Conservation (phyloP, 2,797 vertebrate genomes). For the Harpagifer antarcticus region DNA sequence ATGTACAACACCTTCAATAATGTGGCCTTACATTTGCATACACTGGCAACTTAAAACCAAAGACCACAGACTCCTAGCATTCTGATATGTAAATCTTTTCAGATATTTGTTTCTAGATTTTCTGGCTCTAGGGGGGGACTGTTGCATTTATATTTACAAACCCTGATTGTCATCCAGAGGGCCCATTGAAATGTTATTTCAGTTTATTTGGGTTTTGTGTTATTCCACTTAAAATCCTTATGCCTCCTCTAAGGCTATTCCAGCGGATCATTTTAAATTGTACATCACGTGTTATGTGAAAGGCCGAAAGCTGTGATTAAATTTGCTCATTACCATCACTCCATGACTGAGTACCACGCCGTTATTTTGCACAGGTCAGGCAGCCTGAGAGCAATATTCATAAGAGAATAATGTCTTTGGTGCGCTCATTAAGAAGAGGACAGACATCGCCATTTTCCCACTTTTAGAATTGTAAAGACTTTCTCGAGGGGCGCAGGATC, state of each 20-base stretch:
- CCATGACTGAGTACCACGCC: conserved; percentile 49
- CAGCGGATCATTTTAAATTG: conserved; percentile 50
- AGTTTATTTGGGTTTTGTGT: conserved; percentile 23
- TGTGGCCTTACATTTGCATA: conserved; percentile 8
- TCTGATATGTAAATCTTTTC: conserved; percentile 22
- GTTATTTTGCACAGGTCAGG: conserved; percentile 70
- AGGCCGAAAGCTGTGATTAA: conserved; percentile 72
- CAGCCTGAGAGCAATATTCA: conserved; percentile 71
- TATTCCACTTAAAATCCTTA: conserved; percentile 31
- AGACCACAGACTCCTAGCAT: background rate
- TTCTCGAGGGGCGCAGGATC: conserved; percentile 67
- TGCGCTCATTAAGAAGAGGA: conserved; percentile 69
- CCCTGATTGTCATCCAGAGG: conserved; percentile 23
- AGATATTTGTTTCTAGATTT: conserved; percentile 21
- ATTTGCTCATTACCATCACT: conserved; percentile 69
- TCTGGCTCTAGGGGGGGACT: conserved; percentile 13
- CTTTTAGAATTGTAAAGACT: conserved; percentile 67
- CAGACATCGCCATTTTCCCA: conserved; percentile 59
- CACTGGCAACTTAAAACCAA: conserved; percentile 1
- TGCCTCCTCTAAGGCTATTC: conserved; percentile 21
- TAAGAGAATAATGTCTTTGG: conserved; percentile 65
- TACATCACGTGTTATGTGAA: conserved; percentile 52
- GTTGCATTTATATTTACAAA: conserved; percentile 19
- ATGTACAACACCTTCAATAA: conserved; percentile 9
- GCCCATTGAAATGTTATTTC: conserved; percentile 28